Base-by-base conservation (phyloP, 2,888 invertebrate genomes). In the Oligia strigilis region DNA sequence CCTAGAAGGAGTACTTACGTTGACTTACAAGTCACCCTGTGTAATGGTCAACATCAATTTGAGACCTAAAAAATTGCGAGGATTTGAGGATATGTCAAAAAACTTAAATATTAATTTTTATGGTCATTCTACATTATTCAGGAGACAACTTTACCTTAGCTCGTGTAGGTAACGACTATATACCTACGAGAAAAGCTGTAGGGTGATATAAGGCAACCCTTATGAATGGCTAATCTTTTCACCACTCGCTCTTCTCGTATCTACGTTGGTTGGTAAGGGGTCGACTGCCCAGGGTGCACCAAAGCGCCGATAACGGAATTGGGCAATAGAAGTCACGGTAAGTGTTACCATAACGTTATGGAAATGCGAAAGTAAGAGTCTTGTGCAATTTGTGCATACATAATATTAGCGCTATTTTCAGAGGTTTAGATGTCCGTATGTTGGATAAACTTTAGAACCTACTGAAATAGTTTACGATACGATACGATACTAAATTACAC, bases 321-420 rank as follows among this genome's bases (percentile, higher is more conserved):
- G 60, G 29, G 55, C 14, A 58, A n/a, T 58, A 65, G 1, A 52
- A 78, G 52, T 73, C 19, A 5, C n/a, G 29, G 55, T 29, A 29
- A 58, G 49, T 23, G 36, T 46, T n/a, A 60, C 4, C 6, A 29
- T 29, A 40, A 40, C 77, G 0, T 72, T 73, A 58, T 46, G 74
- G 23, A 49, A 79, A 65, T 75, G 40, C 3, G 23, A n/a, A 75
- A 58, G 23, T 81, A 40, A 43, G 11, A 40, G 36, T n/a, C 4
- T 17, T 43, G 23, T 36, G 14, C 49, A 66, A 52, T 3, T 17
- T 43, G 23, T 36, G 14, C 49, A 66, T 60, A 14, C 40, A 14
- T n/a, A 43, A 14, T n/a, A 43, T 19, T 83, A 66, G 43, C 13
- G 52, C 17, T 67, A 80, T 80, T 77, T 67, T 19, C 36, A 52